phyloP scores from a whole-genome alignment of 2,113 vertebrate species.

The Nibea albiflora region DNA sequence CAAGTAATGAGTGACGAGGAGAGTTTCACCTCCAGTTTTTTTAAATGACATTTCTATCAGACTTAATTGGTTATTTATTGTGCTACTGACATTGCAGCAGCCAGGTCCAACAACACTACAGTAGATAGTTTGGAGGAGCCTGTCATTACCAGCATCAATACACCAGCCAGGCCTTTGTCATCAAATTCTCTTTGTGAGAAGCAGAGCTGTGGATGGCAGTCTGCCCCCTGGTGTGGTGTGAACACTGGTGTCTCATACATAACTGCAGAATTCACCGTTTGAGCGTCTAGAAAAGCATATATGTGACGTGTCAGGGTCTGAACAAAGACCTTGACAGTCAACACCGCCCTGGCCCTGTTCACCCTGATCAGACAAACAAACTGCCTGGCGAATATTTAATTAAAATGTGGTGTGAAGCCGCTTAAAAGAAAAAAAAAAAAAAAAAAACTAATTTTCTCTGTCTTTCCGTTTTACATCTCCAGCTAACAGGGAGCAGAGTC shows the following conservation, averaged over 20 bases:
- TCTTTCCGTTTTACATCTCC: constrained; percentile 41
- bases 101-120: background rate
- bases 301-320: background rate
- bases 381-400: background rate
- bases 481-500: constrained; percentile 48
- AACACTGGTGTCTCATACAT: constrained; percentile 14
- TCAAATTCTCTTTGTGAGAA: constrained; percentile 10
- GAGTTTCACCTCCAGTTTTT: background rate
- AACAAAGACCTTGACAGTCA: constrained; percentile 19
- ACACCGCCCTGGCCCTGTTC: constrained; percentile 1
- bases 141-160: background rate
- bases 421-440: constrained; percentile 7
- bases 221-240: constrained; percentile 21
- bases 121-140: background rate
- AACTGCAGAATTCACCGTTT: constrained; percentile 1
- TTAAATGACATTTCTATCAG: background rate
- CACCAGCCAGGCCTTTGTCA: background rate
- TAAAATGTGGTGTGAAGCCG: background rate
- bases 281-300: constrained; percentile 7
- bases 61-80: constrained; percentile 12
- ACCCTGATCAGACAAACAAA: constrained; percentile 19
- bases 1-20: background rate
- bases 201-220: constrained; percentile 20
- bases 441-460: background rate
- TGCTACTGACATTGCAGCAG: background rate